Evolutionary conservation across 2,113 vertebrate species (phyloP), one percentile per base, ranked within the genome.

Genomic region (Catharus bicknelli): DNA sequence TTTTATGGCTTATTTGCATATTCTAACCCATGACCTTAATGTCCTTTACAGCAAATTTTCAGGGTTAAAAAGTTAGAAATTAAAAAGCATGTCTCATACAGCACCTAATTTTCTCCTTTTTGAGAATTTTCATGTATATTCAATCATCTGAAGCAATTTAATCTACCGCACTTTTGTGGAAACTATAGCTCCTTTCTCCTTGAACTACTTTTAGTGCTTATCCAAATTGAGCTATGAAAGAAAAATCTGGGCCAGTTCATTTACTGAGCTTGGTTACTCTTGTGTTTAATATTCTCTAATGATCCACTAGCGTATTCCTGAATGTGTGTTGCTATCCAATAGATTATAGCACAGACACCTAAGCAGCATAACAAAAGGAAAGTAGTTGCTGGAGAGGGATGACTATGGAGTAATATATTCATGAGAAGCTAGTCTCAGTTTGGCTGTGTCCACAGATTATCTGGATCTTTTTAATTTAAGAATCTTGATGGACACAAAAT

Each of bases 221-320:
- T 75, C 47, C 63, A 92, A 89, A 94, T 82, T 83, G 89, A 87
- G 58, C 36, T 73, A 66, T 55, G 89, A 50, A 95, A 92, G 88
- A 79, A 85, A 90, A 91, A 90, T 92, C 92, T 96, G 84, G 89
- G 92, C 66, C 86, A 95, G 89, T 69, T 94, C 77, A 96, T 96
- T 92, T 96, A 66, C 59, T 82, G 59, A 89, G 70, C 47, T 91
- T 94, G 86, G 89, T 94, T 96, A 90, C 89, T 85, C 91, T 83
- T 94, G 95, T 93, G 91, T 94, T 95, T 96, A 96, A 96, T 96
- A 95, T 94, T 87, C 93, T 93, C 47, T 96, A 94, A 95, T 89
- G 92, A 92, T 92, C 78, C 93, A 91, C 93, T 43, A 89, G 94
- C 88, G 94, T 95, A 92, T 90, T 90, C 34, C 30, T 82, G 78